Evolutionary conservation across 2,113 vertebrate species (phyloP).

Genomic region (Pterocles orientalis): DNA sequence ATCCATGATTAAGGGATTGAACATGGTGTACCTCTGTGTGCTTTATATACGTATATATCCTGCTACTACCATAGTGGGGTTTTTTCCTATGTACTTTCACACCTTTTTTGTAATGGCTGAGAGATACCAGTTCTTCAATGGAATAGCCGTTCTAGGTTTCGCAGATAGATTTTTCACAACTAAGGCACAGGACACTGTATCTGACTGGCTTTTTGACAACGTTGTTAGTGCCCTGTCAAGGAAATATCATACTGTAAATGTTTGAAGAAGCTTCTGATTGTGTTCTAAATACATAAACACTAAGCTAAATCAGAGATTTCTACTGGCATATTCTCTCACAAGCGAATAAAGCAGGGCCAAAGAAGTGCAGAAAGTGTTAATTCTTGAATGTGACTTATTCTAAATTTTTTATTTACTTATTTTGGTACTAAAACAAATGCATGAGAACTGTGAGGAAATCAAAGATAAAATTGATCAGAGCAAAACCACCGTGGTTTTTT

Average conservation of each 20-base stretch:
- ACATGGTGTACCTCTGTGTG: background rate
- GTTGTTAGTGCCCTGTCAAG: background rate
- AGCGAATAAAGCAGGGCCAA: background rate
- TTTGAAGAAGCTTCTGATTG: background rate
- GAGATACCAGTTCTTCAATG: background rate
- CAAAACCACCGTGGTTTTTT: background rate
- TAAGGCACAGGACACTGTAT: background rate
- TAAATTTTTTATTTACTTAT: background rate
- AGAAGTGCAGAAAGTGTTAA: background rate
- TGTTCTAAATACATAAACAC: background rate
- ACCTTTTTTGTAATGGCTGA: background rate
- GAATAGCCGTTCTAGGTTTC: background rate
- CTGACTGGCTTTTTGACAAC: background rate
- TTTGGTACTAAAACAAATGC: background rate
- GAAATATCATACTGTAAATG: background rate
- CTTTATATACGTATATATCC: background rate
- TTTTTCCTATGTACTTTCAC: background rate
- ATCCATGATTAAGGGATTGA: background rate
- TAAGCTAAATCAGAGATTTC: background rate
- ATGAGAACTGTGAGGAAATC: background rate
- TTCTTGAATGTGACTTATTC: background rate
- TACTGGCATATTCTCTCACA: background rate
- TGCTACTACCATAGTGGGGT: background rate
- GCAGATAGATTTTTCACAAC: background rate
- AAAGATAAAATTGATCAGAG: background rate